Evolutionary conservation across 2,888 invertebrate genomes (phyloP), one percentile per base, ranked within the genome.

Genomic region (Acholoe squamosa): DNA sequence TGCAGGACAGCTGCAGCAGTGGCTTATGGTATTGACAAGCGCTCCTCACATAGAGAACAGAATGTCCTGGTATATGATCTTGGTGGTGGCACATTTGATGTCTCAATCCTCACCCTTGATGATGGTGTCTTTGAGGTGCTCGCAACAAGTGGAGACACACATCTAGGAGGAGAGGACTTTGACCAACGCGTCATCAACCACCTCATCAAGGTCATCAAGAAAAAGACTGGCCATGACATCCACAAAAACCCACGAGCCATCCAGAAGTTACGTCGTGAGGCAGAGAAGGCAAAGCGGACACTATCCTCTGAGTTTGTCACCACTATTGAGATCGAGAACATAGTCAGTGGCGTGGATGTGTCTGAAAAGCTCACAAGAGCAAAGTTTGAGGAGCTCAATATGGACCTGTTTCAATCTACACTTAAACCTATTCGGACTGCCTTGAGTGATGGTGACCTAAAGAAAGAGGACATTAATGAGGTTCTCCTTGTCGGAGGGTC

Each of bases 81-180:
- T 96, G 99, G 99, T 95, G 99, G 99, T 96, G 99, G 99, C 96
- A 99, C 99, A 93, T 99, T 99, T 95, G 99, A 99, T 96, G 99
- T 99, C 28, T 99, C 99, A 67, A 97, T 99, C 33, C 97, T 99
- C 90, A 99, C 99, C 93, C 99, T 99, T 95, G 99, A 99, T 95
- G 99, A 99, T 94, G 99, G 99, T 90, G 99, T 99, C 10, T 99
- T 99, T 96, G 99, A 99, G 96, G 97, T 97, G 19, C 92, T 95
- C 5, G 97, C 98, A 0, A 98, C 98, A 92, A 98, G 98, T 95
- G 99, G 99, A 94, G 99, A 99, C 96, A 99, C 99, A 94, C 99
- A 99, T 96, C 97, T 99, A 96, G 99, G 99, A 94, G 99, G 99
- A 96, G 99, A 99, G 96, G 99, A 99, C 97, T 99, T 99, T 96